Evolutionary conservation across 2,113 vertebrate species (phyloP).

Genomic region (Silurus asotus): DNA sequence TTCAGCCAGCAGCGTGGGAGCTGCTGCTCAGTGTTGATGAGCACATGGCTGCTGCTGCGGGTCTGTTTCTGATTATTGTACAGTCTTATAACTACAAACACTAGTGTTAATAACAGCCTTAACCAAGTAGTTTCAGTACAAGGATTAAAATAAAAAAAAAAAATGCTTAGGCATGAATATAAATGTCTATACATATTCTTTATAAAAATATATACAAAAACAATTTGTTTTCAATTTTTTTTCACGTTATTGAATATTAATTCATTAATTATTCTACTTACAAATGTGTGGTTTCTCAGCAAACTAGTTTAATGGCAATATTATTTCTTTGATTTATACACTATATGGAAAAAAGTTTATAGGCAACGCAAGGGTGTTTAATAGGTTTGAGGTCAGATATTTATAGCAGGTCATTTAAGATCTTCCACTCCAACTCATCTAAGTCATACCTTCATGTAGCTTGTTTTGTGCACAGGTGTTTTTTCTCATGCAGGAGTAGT

Average conservation of each 20-base stretch:
- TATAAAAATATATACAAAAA: background rate
- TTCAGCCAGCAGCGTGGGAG: constrained; percentile 97
- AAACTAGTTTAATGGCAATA: background rate
- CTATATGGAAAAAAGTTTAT: too few relatives aligned
- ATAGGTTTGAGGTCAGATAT: too few relatives aligned
- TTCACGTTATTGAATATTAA: too few relatives aligned
- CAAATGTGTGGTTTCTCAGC: background rate
- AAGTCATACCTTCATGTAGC: too few relatives aligned
- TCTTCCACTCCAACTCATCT: too few relatives aligned
- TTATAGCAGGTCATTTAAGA: too few relatives aligned
- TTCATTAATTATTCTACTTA: background rate
- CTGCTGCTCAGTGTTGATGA: constrained; percentile 95
- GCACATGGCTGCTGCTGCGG: constrained; percentile 96
- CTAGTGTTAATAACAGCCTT: background rate
- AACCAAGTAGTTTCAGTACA: too few relatives aligned
- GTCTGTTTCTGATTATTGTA: constrained; percentile 62
- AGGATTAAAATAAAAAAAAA: background rate
- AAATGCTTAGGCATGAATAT: background rate
- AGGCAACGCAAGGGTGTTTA: too few relatives aligned
- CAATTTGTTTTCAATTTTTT: too few relatives aligned
- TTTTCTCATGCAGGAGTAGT: too few relatives aligned
- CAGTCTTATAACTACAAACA: too few relatives aligned
- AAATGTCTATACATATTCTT: background rate
- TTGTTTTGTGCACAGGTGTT: too few relatives aligned
- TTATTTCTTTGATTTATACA: background rate